A percentile compares a stretch with the other conserved stretches of the same genome.
These are phyloP conservation scores for Tuberolachnus salignus DNA, from an alignment of 2,888 invertebrate species.

Conservation along the genomic window DNA sequence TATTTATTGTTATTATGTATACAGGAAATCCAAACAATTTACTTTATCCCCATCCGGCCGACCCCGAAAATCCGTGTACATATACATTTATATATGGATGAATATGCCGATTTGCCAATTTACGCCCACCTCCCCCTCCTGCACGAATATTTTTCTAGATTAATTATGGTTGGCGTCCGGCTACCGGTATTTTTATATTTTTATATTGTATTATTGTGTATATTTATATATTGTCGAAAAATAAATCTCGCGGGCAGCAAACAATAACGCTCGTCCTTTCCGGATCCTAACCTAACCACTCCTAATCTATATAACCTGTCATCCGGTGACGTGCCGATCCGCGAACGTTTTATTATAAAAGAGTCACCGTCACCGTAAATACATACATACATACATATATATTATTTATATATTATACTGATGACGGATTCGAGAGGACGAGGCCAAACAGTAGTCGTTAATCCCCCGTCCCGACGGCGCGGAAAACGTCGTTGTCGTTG, in stretches of 20 bases:
- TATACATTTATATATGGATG: not conserved
- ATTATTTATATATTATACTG: too few species aligned
- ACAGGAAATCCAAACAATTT: constrained; percentile 22
- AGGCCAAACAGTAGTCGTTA: constrained; percentile 30
- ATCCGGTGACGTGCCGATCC: too few species aligned
- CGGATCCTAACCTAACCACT: constrained; percentile 34
- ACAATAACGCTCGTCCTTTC: constrained; percentile 18
- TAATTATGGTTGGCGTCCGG: constrained; percentile 42
- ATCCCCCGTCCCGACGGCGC: constrained; percentile 13
- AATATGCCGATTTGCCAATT: not conserved
- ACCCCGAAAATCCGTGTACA: not conserved
- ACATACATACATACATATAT: too few species aligned
- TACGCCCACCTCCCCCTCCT: not conserved
- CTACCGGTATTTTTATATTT: constrained; percentile 29
- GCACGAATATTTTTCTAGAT: not conserved
- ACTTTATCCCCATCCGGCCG: not conserved
- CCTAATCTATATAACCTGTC: not conserved
- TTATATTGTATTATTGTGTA: too few species aligned
- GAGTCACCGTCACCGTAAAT: constrained; percentile 47
- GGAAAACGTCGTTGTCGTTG: constrained; percentile 7
- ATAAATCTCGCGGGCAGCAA: constrained; percentile 18
- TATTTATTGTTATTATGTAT: not conserved
- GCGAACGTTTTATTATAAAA: constrained; percentile 35
- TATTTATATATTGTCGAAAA: constrained; percentile 12
- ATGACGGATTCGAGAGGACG: constrained; percentile 38